Evolutionary conservation across 2,113 vertebrate genomes (phyloP).

Genomic region (Oxyruncus cristatus): DNA sequence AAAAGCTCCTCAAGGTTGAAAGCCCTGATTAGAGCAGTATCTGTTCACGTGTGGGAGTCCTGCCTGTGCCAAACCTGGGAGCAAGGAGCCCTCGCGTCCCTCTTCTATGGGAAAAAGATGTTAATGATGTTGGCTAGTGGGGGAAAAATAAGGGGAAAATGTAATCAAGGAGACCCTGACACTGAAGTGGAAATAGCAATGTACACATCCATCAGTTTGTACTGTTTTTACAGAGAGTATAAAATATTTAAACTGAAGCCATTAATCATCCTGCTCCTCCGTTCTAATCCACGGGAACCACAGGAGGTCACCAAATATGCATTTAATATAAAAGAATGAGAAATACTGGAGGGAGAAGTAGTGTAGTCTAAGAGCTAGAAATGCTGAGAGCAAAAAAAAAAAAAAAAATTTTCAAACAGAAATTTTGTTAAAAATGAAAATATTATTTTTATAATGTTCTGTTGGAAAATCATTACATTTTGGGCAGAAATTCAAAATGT

Average conservation of each 20-base stretch:
- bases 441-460: not conserved
- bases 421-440: not conserved
- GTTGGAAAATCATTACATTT: not conserved
- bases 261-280: conserved; percentile 55
- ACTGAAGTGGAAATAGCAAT: conserved; percentile 11
- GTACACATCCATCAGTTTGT: conserved; percentile 46
- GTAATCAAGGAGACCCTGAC: conserved; percentile 23
- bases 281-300: conserved; percentile 62
- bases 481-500: not conserved
- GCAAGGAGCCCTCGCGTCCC: not conserved
- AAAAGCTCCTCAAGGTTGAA: conserved; percentile 64
- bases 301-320: conserved; percentile 66
- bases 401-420: not conserved
- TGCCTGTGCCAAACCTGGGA: not conserved
- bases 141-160: not conserved
- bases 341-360: not conserved
- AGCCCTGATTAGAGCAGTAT: conserved; percentile 53
- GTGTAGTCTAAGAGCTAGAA: not conserved
- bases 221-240: conserved; percentile 63
- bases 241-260: conserved; percentile 62
- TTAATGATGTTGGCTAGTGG: not conserved
- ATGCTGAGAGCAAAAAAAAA: not conserved
- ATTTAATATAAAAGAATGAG: conserved; percentile 62
- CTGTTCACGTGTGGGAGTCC: conserved; percentile 10
- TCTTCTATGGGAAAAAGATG: conserved; percentile 20